Conservation (phyloP, 2,113 vertebrate genomes). For the Cyanoderma ruficeps region DNA sequence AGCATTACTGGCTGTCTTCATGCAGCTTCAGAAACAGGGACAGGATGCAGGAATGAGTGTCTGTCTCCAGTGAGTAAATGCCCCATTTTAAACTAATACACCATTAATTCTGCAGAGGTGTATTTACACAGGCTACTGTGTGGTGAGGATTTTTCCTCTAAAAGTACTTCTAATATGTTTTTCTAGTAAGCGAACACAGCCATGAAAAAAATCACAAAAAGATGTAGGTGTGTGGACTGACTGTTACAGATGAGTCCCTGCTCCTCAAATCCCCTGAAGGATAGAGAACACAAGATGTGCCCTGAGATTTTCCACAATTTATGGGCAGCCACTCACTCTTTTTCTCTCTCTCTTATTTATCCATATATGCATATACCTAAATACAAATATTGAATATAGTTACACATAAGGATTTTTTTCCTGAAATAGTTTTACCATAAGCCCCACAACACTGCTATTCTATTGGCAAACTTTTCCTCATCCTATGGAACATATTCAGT, state of each 20-base stretch:
- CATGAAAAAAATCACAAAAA: background rate
- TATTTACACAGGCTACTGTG: background rate
- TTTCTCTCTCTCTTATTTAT: background rate
- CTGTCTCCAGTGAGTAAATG: background rate
- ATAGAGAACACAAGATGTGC: background rate
- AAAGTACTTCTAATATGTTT: background rate
- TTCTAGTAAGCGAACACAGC: background rate
- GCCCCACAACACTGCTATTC: background rate
- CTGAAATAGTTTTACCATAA: background rate
- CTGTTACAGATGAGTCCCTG: background rate
- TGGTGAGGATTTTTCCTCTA: background rate
- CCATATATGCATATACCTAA: background rate
- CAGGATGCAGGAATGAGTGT: background rate
- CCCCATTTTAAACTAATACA: background rate
- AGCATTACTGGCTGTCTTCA: background rate
- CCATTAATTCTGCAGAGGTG: background rate
- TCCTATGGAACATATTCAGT: background rate
- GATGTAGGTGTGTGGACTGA: background rate
- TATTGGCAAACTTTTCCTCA: background rate
- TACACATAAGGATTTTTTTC: background rate
- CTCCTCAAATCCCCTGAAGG: background rate
- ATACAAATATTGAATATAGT: background rate
- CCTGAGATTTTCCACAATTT: background rate
- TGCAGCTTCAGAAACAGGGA: background rate
- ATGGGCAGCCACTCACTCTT: background rate